phyloP scores from a whole-genome alignment of 2,888 invertebrate genomes.

The Sphaerophoria rueppellii region DNA sequence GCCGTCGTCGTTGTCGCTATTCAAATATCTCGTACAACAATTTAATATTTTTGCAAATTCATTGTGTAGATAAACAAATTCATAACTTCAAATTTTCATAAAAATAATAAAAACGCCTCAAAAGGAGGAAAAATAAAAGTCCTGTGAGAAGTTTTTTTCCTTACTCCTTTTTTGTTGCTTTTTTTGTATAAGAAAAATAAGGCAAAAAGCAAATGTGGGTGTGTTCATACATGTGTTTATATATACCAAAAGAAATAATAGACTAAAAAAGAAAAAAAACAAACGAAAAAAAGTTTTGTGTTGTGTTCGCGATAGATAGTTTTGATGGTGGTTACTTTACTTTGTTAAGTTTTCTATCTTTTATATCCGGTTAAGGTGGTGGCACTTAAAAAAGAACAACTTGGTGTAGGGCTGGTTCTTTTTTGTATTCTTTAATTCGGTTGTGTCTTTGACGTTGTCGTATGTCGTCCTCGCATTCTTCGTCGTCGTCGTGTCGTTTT shows the following conservation, averaged over 20 bases:
- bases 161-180: conserved; percentile 8
- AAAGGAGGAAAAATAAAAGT: conserved; percentile 27
- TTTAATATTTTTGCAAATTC: conserved; percentile 29
- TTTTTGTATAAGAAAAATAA: conserved; percentile 23
- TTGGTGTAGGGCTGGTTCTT: conserved; percentile 4
- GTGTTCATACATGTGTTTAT: conserved; percentile 72
- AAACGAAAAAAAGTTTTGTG: conserved; percentile 40
- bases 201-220: conserved; percentile 67
- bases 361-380: conserved; percentile 55
- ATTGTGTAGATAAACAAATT: conserved; percentile 30
- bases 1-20: background rate
- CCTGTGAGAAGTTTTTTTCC: conserved; percentile 11
- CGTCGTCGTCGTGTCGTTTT: background rate
- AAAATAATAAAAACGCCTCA: conserved; percentile 15
- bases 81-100: conserved; percentile 37
- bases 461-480: background rate
- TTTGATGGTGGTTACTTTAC: conserved; percentile 49
- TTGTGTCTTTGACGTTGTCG: conserved; percentile 27
- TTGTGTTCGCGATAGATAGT: conserved; percentile 63
- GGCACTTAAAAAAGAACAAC: conserved; percentile 49
- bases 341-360: conserved; percentile 48
- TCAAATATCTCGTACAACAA: conserved; percentile 16
- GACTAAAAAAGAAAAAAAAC: background rate
- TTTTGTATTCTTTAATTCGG: conserved; percentile 19
- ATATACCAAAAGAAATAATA: conserved; percentile 47